These are phyloP conservation scores for Taenaris catops DNA, from an alignment of 2,888 invertebrate species.

Conservation along the genomic window DNA sequence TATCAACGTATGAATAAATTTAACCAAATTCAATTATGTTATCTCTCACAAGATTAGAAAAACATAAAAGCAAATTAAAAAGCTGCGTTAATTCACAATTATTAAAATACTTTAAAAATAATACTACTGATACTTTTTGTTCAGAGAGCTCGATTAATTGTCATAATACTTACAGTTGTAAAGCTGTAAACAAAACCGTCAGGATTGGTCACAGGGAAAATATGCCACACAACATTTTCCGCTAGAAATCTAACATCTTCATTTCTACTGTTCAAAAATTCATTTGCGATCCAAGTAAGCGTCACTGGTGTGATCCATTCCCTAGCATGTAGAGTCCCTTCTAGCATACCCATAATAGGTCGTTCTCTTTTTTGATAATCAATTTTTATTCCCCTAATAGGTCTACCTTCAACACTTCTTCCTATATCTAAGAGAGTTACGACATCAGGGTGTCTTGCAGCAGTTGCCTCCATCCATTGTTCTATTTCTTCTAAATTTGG, in stretches of 20 bases:
- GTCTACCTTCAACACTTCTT: conserved; percentile 55
- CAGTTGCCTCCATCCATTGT: conserved; percentile 76
- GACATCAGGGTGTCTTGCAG: conserved; percentile 55
- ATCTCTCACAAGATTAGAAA: no score
- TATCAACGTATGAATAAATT: no score
- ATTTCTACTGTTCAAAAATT: conserved; percentile 81
- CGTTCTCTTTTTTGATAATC: conserved; percentile 36
- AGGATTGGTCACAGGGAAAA: conserved; percentile 86
- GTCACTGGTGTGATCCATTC: conserved; percentile 87
- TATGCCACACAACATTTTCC: conserved; percentile 85
- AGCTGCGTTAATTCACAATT: no score
- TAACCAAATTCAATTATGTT: no score
- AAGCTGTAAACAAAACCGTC: conserved; percentile 86
- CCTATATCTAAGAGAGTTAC: conserved; percentile 62
- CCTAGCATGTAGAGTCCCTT: conserved; percentile 84
- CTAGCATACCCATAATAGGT: conserved; percentile 39
- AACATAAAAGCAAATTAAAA: no score
- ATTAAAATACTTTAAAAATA: no score
- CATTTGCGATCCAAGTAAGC: conserved; percentile 83
- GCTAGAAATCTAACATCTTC: conserved; percentile 73
- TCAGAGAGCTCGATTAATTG: no score
- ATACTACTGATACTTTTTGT: no score
- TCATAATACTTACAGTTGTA: conserved; percentile 72
- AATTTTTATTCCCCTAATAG: conserved; percentile 64
- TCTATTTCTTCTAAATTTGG: conserved; percentile 80